These are phyloP conservation scores for Diarsia dahlii DNA, from an alignment of 2,888 invertebrate species.

Conservation along the genomic window DNA sequence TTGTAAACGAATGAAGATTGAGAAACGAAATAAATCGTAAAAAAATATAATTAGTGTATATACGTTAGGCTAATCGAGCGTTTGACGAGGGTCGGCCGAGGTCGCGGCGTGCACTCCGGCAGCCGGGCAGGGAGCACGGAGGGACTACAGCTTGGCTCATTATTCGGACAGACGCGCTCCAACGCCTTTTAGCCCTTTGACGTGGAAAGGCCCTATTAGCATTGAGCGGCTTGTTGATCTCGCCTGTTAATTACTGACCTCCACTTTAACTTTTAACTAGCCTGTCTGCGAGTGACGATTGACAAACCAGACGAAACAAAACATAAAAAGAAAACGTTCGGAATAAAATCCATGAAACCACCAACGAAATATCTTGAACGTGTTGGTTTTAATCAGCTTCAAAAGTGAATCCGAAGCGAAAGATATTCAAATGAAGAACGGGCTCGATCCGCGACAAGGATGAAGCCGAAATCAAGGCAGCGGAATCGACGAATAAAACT, in stretches of 20 bases:
- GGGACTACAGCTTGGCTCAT: constrained; percentile 85
- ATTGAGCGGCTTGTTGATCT: constrained; percentile 89
- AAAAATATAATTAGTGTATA: constrained; percentile 85
- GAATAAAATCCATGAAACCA: constrained; percentile 56
- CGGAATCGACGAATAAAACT: constrained; percentile 86
- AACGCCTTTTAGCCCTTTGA: constrained; percentile 89
- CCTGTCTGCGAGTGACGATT: constrained; percentile 68
- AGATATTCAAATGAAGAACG: constrained; percentile 84
- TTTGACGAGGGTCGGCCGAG: constrained; percentile 88
- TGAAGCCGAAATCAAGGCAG: constrained; percentile 83
- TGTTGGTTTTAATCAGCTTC: constrained; percentile 83
- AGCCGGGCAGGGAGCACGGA: constrained; percentile 74
- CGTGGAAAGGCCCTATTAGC: constrained; percentile 89
- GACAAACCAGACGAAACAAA: constrained; percentile 67
- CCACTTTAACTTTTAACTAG: constrained; percentile 80
- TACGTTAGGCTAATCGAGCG: constrained; percentile 88
- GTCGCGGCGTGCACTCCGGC: constrained; percentile 79
- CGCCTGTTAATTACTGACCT: constrained; percentile 88
- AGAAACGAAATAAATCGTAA: constrained; percentile 77
- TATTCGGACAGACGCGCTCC: constrained; percentile 89
- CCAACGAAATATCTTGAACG: constrained; percentile 67
- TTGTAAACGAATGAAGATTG: constrained; percentile 72
- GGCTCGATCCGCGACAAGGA: constrained; percentile 76
- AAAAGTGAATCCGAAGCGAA: constrained; percentile 76
- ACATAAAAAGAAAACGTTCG: constrained; percentile 48